Conservation (phyloP, 2,888 invertebrate species). For the Ceriagrion tenellum region DNA sequence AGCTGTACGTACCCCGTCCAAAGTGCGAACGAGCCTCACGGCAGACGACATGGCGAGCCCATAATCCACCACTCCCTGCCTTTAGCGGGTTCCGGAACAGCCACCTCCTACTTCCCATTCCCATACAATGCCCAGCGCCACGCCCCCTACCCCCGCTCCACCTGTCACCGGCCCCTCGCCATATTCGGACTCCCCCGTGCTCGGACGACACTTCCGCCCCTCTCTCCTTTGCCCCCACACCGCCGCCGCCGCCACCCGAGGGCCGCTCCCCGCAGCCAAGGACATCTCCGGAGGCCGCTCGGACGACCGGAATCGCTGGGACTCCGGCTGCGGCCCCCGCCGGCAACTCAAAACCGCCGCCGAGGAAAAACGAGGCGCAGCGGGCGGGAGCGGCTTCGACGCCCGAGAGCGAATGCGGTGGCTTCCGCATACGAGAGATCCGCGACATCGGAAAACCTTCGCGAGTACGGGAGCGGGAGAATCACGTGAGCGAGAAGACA, state of each 20-base stretch:
- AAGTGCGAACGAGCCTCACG: background rate
- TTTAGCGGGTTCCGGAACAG: background rate
- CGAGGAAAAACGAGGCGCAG: background rate
- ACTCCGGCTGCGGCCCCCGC: background rate
- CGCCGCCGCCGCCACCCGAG: background rate
- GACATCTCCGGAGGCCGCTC: background rate
- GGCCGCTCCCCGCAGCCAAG: background rate
- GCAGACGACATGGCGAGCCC: background rate
- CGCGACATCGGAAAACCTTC: background rate
- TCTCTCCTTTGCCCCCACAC: background rate
- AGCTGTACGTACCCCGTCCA: background rate
- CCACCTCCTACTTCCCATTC: background rate
- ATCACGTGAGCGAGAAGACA: background rate
- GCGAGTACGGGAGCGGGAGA: background rate
- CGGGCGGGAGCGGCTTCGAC: too few species aligned
- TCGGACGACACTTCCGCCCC: constrained; percentile 12
- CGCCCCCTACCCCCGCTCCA: background rate
- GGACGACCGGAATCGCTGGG: too few species aligned
- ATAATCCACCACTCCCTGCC: background rate
- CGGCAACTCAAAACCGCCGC: background rate
- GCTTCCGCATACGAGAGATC: background rate
- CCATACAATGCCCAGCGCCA: background rate
- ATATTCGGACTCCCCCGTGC: background rate
- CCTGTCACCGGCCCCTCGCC: constrained; percentile 22
- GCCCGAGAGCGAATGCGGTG: background rate